A percentile compares a stretch with the other conserved stretches of the same genome.
These are phyloP conservation scores for Centruroides vittatus DNA, from an alignment of 1,140 invertebrate genomes.

Conservation along the genomic window DNA sequence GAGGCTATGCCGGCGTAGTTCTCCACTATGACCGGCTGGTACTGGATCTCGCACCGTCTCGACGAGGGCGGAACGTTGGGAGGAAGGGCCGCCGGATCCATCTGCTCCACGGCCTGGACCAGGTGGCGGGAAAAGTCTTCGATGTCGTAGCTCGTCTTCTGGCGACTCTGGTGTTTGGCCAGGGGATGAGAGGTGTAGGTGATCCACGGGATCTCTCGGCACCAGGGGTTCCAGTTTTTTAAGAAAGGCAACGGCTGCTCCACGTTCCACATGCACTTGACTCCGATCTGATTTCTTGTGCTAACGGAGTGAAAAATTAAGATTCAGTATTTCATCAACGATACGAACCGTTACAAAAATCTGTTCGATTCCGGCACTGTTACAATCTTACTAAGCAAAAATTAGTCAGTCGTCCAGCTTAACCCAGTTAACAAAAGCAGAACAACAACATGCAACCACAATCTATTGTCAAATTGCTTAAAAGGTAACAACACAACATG, in stretches of 20 bases:
- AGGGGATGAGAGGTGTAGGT: conserved; percentile 68
- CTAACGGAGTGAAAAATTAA: conserved; percentile 12
- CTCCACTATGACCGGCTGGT: conserved; percentile 56
- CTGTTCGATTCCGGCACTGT: too few species aligned
- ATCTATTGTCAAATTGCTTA: too few species aligned
- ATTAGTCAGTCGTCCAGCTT: too few species aligned
- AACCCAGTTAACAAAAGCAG: too few species aligned
- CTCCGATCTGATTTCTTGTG: conserved; percentile 47
- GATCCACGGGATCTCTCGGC: conserved; percentile 55
- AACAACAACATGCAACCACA: too few species aligned
- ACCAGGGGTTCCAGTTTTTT: conserved; percentile 74
- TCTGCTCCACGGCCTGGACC: conserved; percentile 21
- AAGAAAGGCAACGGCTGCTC: conserved; percentile 47
- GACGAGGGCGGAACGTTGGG: conserved; percentile 26
- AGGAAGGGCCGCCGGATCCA: conserved; percentile 42
- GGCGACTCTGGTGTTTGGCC: conserved; percentile 51
- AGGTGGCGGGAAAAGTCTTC: conserved; percentile 19
- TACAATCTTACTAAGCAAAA: too few species aligned
- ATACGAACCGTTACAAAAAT: too few species aligned
- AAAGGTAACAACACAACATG: too few species aligned
- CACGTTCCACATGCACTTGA: conserved; percentile 59
- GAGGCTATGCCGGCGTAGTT: conserved; percentile 63
- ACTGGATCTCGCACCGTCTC: conserved; percentile 33
- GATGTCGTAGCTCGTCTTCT: conserved; percentile 24
- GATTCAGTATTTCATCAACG: too few species aligned